These are phyloP conservation scores for Rhinella marina DNA, from an alignment of 2,797 vertebrate species.

Conservation along the genomic window DNA sequence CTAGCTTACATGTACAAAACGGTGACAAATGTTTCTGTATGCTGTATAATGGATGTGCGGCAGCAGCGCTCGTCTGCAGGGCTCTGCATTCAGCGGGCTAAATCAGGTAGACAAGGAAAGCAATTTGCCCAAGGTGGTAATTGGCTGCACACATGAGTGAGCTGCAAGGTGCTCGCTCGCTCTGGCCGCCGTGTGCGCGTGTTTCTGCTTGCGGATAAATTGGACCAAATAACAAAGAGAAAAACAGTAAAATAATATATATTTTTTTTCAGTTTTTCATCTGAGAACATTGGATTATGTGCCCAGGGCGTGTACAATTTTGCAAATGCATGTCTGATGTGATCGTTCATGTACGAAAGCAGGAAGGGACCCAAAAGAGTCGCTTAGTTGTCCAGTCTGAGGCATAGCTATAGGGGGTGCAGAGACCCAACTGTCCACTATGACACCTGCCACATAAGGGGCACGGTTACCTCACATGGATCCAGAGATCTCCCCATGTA, in stretches of 20 bases:
- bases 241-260: neutral
- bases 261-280: neutral
- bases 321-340: neutral
- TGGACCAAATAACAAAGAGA: constrained; percentile 11
- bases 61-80: constrained; percentile 3
- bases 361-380: too few species aligned
- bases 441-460: too few species aligned
- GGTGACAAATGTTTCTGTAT: neutral
- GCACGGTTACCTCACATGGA: too few species aligned
- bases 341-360: too few species aligned
- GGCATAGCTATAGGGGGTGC: too few species aligned
- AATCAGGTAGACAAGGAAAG: constrained; percentile 38
- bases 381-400: too few species aligned
- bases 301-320: neutral
- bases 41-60: neutral
- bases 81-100: neutral
- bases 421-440: too few species aligned
- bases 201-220: constrained; percentile 16
- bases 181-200: neutral
- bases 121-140: constrained; percentile 43
- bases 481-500: too few species aligned
- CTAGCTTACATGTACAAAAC: neutral
- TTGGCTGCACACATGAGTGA: constrained; percentile 41
- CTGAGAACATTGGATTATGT: neutral
- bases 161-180: constrained; percentile 14